Conservation (phyloP, 2,113 vertebrate species). For the Callocephalon fimbriatum region DNA sequence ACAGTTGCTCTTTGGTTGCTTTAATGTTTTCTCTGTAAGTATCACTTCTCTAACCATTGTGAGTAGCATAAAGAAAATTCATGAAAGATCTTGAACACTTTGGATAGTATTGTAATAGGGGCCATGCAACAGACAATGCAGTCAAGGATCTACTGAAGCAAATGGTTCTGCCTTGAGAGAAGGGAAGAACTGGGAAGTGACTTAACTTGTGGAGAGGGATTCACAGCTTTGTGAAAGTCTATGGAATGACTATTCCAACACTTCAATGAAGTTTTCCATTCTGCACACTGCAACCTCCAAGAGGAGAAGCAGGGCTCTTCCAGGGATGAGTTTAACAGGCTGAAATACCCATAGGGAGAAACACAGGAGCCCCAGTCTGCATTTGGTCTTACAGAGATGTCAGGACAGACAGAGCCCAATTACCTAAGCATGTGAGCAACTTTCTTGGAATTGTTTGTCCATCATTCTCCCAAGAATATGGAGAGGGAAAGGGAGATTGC, state of each 20-base stretch:
- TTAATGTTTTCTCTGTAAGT: background rate
- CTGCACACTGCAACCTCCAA: background rate
- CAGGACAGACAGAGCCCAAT: background rate
- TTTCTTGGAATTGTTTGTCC: background rate
- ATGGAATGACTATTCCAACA: background rate
- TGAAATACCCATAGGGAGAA: background rate
- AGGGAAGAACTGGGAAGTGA: rapidly evolving
- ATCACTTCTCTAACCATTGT: background rate
- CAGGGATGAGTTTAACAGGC: background rate
- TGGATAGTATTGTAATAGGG: background rate
- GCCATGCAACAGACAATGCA: background rate
- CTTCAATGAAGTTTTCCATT: background rate
- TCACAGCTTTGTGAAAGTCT: background rate
- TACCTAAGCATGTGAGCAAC: background rate
- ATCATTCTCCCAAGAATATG: background rate
- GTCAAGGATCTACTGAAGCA: background rate
- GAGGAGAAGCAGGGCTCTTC: background rate
- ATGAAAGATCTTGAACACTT: background rate
- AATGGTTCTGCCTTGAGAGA: background rate
- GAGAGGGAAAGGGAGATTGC: background rate
- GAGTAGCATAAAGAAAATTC: background rate
- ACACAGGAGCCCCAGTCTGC: background rate
- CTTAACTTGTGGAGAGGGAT: background rate
- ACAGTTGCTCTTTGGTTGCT: background rate
- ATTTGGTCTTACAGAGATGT: background rate